These are phyloP conservation scores for Odontophorus gujanensis DNA, from an alignment of 2,113 vertebrate species.

Conservation along the genomic window DNA sequence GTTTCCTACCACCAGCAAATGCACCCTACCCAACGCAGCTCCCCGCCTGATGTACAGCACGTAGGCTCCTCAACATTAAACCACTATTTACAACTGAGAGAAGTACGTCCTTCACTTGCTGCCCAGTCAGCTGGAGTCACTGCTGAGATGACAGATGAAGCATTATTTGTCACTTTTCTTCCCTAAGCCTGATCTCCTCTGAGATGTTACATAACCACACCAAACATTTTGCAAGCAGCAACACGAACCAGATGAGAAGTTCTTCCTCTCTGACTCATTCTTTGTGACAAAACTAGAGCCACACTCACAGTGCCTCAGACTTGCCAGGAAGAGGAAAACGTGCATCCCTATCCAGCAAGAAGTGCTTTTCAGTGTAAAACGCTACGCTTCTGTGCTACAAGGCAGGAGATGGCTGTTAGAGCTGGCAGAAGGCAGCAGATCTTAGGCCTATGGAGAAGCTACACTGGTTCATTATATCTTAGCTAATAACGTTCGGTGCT, in stretches of 20 bases:
- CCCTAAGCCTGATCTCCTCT: neutral
- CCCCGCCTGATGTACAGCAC: neutral
- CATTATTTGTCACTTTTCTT: conserved; percentile 18
- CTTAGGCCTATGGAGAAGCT: neutral
- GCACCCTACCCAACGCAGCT: neutral
- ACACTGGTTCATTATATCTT: neutral
- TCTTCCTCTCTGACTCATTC: conserved; percentile 33
- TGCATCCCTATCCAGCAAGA: neutral
- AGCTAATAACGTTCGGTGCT: neutral
- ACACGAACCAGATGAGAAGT: conserved; percentile 48
- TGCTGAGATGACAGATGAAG: neutral
- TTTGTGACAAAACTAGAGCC: neutral
- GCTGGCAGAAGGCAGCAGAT: neutral
- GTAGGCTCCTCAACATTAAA: neutral
- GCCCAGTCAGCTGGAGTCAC: neutral
- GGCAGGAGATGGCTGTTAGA: neutral
- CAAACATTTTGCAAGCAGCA: neutral
- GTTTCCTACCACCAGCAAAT: neutral
- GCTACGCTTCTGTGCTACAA: neutral
- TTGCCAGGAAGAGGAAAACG: neutral
- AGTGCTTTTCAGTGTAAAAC: neutral
- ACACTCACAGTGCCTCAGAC: neutral
- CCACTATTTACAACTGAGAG: neutral
- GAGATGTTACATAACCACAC: conserved; percentile 13
- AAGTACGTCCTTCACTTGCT: neutral